Base-by-base conservation (phyloP, 2,888 invertebrate genomes). In the Corythucha ciliata region DNA sequence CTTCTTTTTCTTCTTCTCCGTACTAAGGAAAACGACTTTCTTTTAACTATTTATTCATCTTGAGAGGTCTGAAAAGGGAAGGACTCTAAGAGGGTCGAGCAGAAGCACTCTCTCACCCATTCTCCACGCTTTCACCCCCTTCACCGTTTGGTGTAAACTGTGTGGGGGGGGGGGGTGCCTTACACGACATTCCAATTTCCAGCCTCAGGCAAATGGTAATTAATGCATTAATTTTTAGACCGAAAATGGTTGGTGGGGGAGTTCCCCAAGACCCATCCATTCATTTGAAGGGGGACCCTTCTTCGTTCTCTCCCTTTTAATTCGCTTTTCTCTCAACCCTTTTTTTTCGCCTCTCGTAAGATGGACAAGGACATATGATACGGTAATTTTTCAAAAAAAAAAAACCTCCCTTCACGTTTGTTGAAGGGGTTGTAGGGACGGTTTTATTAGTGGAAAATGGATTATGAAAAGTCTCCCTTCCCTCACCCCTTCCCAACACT, bases 141-240 rank as follows among this genome's bases (percentile, higher is more conserved):
- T 22, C 33, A 16, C 29, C 50, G n/a, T 14, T 21, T 16, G n/a
- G n/a, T n/a, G n/a, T n/a, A n/a, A n/a, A n/a, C n/a, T n/a, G n/a
- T n/a, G n/a, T n/a, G n/a, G n/a, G n/a, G n/a, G n/a, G n/a, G n/a
- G n/a, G n/a, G n/a, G n/a, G 10, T 12, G 21, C 27, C 36, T 20
- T 56, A 57, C 57, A 57, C 57, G 57, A 57, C 54, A 57, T 57
- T 57, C 57, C 57, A 57, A 57, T 57, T 57, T 57, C 54, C 49
- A 37, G 45, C 54, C 50, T 42, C 50, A 42, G 49, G 54, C 48
- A 58, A 59, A 62, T 60, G 60, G 59, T 63, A 63, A 63, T 63
- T 63, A 63, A 62, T 62, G 63, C 63, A 61, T 62, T 61, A 60
- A 61, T 60, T 60, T 60, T 59, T 58, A 53, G 56, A 33, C 32